Base-by-base conservation (phyloP, 2,113 vertebrate genomes). In the Labeo catla region DNA sequence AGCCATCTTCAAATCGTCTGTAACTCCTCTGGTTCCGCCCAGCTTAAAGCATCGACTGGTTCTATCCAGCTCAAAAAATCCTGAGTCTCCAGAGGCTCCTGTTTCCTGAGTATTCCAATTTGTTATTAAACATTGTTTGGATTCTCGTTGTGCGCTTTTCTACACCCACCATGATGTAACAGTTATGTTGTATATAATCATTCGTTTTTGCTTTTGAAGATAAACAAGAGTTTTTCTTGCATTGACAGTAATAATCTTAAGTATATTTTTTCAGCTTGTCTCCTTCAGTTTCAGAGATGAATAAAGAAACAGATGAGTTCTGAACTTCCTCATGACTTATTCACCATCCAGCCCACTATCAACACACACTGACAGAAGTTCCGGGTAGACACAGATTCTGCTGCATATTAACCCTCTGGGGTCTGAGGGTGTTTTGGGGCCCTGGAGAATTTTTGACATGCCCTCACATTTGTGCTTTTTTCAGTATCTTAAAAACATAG, bases 301-400 rank as follows among this genome's bases (percentile, higher is more conserved):
- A 2, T 65, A 28, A 9, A 65, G 61, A 12, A 65, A 28, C 61
- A 13, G 10, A 63, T 61, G 21, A 63, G n/a, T 63, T 28, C 23
- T 65, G 61, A 59, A n/a, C 7, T n/a, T 9, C 50, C 12, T 52
- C 57, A 59, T 59, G 10, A 12, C 23, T 65, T 28, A 65, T 65
- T 65, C 61, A 63, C 61, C 61, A 28, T 65, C 23, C 61, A 28
- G 52, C 23, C 4, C 10, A 12, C 23, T 28, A 65, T 12, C 89
- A 92, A 90, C 92, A 90, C 54, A 87, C 89, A 89, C 92, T 89
- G 89, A 79, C 89, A 91, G 87, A 73, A 87, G 80, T 21, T 81
- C 43, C 72, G 66, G 50, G 28, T 77, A 72, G 15, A 15, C 61
- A 2, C 54, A 74, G 63, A 84, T 91, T 85, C 65, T 52, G 36